Evolutionary conservation across 1,140 invertebrate genomes (phyloP).

Genomic region (Drosophila lowei): DNA sequence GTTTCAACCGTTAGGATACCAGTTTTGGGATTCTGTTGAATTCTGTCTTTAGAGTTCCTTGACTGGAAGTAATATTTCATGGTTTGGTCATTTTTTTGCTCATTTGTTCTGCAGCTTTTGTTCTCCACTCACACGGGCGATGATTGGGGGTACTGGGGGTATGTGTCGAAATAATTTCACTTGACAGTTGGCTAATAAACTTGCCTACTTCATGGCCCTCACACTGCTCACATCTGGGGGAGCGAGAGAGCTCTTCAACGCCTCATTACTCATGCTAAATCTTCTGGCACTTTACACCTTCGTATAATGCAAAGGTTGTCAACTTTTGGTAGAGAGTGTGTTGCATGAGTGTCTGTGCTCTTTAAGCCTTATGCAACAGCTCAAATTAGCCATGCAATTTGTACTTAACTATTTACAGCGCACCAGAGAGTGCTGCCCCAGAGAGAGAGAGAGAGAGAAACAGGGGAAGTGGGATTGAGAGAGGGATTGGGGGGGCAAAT

Average conservation of each 20-base stretch:
- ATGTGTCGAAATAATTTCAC: slow-evolving; percentile 27
- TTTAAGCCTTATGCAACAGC: slow-evolving; percentile 62
- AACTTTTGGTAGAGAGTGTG: slow-evolving; percentile 13
- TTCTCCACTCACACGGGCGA: not conserved
- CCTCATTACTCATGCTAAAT: slow-evolving; percentile 46
- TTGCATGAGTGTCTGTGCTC: slow-evolving; percentile 29
- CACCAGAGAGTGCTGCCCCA: slow-evolving; percentile 14
- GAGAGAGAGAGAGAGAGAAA: not conserved
- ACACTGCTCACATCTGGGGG: too few species aligned
- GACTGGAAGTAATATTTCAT: too few species aligned
- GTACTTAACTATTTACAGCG: slow-evolving; percentile 74
- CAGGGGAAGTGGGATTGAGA: not conserved
- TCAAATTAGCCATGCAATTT: slow-evolving; percentile 80
- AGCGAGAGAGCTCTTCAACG: slow-evolving; percentile 25
- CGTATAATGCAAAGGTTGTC: slow-evolving; percentile 37
- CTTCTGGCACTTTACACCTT: slow-evolving; percentile 47
- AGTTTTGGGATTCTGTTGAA: too few species aligned
- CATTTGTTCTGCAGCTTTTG: slow-evolving; percentile 12
- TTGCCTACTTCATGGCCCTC: slow-evolving; percentile 42
- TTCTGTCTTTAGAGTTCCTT: too few species aligned
- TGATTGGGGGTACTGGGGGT: too few species aligned
- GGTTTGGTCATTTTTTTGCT: not conserved
- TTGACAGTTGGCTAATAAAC: slow-evolving; percentile 46
- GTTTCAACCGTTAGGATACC: too few species aligned
- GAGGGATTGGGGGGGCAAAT: slow-evolving; percentile 17